Evolutionary conservation across 2,888 invertebrate genomes (phyloP), one percentile per base, ranked within the genome.

Genomic region (Steromphala cineraria): DNA sequence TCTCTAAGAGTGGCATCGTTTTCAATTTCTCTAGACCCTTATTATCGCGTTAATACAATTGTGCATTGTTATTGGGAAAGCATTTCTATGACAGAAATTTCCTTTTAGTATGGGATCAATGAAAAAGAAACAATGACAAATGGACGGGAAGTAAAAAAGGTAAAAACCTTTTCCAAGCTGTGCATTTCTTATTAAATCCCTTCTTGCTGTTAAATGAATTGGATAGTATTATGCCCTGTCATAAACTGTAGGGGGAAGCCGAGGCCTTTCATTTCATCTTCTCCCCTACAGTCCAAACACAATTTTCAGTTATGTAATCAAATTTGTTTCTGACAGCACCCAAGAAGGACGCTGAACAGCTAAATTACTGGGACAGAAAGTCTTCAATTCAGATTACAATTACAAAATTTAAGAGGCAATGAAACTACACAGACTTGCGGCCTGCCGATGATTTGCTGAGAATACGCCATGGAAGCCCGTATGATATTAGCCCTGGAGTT

Each of bases 251-350:
- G 28, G 28, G 13, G 62, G 17, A 62, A 62, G 62, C 62, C 62
- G 17, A 62, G 62, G 24, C 62, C 28, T 28, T 62, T 62, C 62
- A 62, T 62, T 62, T 62, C 62, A 62, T 62, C 62, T 62, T 62
- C 62, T 62, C 13, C 28, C 28, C 62, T 8, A 24, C 62, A 62
- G 62, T 24, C 62, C 62, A 62, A 62, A 62, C 62, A 62, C 62
- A 62, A 62, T 62, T 62, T 62, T 62, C 62, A 62, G 62, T 62
- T 62, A 62, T 62, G 62, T 62, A 62, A 62, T 62, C 62, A 62
- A 62, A 62, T 62, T 62, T 62, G 62, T 28, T 28, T 62, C 62
- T 62, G 62, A 62, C 62, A 62, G 24, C 62, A 62, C 28, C 62
- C 24, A 28, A 28, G 62, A 62, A 62, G 62, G 62, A 62, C 24